These are phyloP conservation scores for Tetragonula carbonaria DNA, from an alignment of 2,888 invertebrate species.

Conservation along the genomic window DNA sequence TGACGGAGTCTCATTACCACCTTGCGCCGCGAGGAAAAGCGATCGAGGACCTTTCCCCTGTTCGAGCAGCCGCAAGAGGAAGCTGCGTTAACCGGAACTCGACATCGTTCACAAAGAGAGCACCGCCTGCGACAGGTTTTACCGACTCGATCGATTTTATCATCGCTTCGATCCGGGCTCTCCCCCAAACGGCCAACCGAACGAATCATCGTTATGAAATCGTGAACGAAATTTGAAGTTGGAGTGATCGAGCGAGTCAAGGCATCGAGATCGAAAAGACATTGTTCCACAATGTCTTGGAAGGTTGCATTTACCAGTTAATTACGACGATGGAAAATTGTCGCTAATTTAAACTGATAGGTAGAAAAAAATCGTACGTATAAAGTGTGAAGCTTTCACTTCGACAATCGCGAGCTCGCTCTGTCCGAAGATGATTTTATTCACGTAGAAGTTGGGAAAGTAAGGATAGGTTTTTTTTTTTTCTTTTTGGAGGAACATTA, in stretches of 20 bases:
- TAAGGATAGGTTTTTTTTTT: too few relatives aligned
- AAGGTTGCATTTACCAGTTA: too few relatives aligned
- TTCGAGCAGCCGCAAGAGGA: conserved; percentile 14
- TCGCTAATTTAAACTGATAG: too few relatives aligned
- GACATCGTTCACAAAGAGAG: conserved; percentile 52
- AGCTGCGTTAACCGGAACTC: conserved; percentile 45
- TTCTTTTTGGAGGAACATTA: too few relatives aligned
- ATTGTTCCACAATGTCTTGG: too few relatives aligned
- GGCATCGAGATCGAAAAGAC: background rate
- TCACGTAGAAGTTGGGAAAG: too few relatives aligned
- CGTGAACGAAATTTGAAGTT: background rate
- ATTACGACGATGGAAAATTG: too few relatives aligned
- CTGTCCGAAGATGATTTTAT: too few relatives aligned
- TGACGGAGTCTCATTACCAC: conserved; percentile 58
- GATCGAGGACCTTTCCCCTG: conserved; percentile 39
- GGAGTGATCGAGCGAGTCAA: background rate
- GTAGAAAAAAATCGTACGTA: too few relatives aligned
- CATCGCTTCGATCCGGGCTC: conserved; percentile 42
- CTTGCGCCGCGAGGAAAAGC: conserved; percentile 14
- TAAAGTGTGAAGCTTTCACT: too few relatives aligned
- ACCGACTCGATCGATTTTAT: background rate
- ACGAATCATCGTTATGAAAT: background rate
- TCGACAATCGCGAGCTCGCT: too few relatives aligned
- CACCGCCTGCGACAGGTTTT: conserved; percentile 3
- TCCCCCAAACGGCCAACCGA: background rate